These are phyloP conservation scores for Rhorus exstirpatorius DNA, from an alignment of 2,888 invertebrate genomes.

Conservation along the genomic window DNA sequence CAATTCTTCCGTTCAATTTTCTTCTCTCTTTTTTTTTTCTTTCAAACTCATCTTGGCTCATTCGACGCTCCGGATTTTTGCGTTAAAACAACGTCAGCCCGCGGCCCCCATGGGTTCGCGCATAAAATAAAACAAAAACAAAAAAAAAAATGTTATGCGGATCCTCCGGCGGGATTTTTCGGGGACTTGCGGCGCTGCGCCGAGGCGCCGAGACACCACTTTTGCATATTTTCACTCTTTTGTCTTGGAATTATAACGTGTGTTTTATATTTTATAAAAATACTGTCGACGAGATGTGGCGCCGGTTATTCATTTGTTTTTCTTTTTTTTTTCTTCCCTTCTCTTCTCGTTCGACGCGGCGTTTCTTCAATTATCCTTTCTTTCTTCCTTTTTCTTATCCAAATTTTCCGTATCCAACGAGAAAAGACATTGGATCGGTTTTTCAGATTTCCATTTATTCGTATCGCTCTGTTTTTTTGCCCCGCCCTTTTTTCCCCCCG, in stretches of 20 bases:
- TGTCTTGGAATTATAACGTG: conserved; percentile 73
- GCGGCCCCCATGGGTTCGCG: conserved; percentile 15
- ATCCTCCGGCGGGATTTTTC: conserved; percentile 29
- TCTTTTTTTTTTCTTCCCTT: conserved; percentile 1
- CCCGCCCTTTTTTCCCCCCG: background rate
- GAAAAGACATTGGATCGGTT: conserved; percentile 49
- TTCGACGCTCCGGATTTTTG: conserved; percentile 24
- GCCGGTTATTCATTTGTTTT: conserved; percentile 38
- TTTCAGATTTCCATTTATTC: conserved; percentile 50
- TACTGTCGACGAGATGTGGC: conserved; percentile 72
- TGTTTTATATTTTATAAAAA: conserved; percentile 75
- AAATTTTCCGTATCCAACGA: too few species aligned
- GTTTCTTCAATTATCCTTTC: conserved; percentile 6
- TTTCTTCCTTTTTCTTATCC: too few species aligned
- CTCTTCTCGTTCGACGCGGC: background rate
- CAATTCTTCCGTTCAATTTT: conserved; percentile 18
- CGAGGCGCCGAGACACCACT: too few species aligned
- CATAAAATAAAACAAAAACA: conserved; percentile 59
- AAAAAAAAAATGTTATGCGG: conserved; percentile 57
- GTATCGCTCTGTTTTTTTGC: conserved; percentile 7
- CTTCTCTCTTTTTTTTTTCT: background rate
- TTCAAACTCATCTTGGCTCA: conserved; percentile 15
- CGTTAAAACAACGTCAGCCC: conserved; percentile 10
- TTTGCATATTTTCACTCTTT: conserved; percentile 60
- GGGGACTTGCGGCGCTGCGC: too few species aligned